Conservation (phyloP, 2,113 vertebrate species). For the Paratilapia polleni region DNA sequence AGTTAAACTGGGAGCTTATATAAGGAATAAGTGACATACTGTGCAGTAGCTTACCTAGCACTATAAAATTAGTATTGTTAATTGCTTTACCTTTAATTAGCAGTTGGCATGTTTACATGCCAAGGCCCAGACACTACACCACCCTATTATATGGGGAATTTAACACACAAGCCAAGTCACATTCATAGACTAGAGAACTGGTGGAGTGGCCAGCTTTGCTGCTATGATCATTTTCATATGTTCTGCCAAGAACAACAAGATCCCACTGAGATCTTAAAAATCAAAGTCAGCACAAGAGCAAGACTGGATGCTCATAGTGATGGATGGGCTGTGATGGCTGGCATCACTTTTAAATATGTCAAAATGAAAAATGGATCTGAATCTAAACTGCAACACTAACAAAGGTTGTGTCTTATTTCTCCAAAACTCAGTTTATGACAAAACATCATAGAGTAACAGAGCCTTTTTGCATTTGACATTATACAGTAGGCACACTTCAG, state of each 20-base stretch:
- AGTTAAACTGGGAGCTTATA: conserved; percentile 21
- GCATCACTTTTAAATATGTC: background rate
- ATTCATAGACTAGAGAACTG: conserved; percentile 25
- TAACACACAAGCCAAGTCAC: conserved; percentile 42
- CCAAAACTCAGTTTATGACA: background rate
- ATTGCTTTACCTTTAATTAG: conserved; percentile 17
- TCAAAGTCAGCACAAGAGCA: conserved; percentile 20
- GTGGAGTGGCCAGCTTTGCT: conserved; percentile 34
- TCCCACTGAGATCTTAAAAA: conserved; percentile 20
- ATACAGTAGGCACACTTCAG: background rate
- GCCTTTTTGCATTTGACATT: background rate
- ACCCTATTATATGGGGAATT: conserved; percentile 22
- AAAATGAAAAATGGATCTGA: background rate
- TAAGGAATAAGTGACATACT: conserved; percentile 9
- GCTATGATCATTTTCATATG: conserved; percentile 67
- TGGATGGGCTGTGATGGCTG: background rate
- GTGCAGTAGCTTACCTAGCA: background rate
- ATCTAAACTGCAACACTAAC: background rate
- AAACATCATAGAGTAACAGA: background rate
- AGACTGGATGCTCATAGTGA: background rate
- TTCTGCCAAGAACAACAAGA: conserved; percentile 51
- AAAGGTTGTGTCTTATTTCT: background rate
- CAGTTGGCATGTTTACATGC: conserved; percentile 19
- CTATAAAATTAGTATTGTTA: conserved; percentile 1
- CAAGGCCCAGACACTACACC: conserved; percentile 8